Evolutionary conservation across 2,888 invertebrate species (phyloP).

Genomic region (Nymphalis urticae): DNA sequence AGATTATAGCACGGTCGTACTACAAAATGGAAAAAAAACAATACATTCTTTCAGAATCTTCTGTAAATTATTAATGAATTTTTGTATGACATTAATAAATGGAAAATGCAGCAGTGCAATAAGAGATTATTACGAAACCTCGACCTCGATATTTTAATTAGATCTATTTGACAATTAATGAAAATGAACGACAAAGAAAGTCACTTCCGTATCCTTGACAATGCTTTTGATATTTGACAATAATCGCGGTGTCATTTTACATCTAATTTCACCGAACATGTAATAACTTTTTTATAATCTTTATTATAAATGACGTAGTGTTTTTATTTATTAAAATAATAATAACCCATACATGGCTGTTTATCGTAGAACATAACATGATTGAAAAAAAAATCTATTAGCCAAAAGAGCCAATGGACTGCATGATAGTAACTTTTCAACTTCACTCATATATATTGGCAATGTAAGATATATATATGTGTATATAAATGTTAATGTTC

Average conservation of each 20-base stretch:
- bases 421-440: no score
- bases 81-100: conserved; percentile 26
- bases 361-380: neutral
- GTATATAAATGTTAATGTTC: no score
- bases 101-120: no score
- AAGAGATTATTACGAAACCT: no score
- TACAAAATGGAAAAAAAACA: conserved; percentile 1
- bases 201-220: conserved; percentile 41
- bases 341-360: neutral
- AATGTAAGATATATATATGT: no score
- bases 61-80: neutral
- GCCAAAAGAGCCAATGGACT: no score
- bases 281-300: conserved; percentile 6
- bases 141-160: no score
- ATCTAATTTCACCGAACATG: conserved; percentile 20
- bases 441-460: no score
- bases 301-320: neutral
- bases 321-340: neutral
- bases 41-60: neutral
- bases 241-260: conserved; percentile 36
- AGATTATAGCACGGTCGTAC: conserved; percentile 15
- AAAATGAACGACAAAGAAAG: conserved; percentile 26
- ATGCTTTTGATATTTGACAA: conserved; percentile 27
- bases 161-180: no score
- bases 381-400: no score